Percentiles rank a stretch among this genome's conserved stretches.
These are phyloP conservation scores for Brachionus rubens DNA, from an alignment of 1,140 invertebrate genomes.

Conservation along the genomic window DNA sequence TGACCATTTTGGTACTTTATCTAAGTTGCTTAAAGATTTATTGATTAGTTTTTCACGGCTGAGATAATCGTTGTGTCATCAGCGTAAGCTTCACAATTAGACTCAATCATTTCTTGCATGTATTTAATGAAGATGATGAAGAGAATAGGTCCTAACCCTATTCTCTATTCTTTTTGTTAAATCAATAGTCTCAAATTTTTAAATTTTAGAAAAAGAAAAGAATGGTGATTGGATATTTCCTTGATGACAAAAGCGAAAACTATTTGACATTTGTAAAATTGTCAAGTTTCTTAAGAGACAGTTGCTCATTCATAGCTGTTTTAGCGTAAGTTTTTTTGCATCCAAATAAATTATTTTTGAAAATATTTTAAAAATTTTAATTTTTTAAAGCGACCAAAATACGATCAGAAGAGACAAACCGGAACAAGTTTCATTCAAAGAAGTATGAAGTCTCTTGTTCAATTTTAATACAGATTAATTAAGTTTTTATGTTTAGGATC, in stretches of 20 bases:
- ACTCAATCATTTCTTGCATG: too few species aligned
- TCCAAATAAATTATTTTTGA: neutral
- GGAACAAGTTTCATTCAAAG: constrained; percentile 14
- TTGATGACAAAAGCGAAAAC: constrained; percentile 72
- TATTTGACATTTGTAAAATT: constrained; percentile 57
- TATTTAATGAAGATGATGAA: too few species aligned
- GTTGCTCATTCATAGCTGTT: constrained; percentile 87
- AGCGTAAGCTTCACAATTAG: too few species aligned
- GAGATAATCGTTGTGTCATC: too few species aligned
- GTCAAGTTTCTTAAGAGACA: constrained; percentile 73
- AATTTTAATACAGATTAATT: too few species aligned
- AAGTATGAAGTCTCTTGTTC: too few species aligned
- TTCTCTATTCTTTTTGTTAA: too few species aligned
- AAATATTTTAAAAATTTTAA: neutral
- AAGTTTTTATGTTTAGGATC: too few species aligned
- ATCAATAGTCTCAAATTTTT: constrained; percentile 48
- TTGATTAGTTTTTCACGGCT: too few species aligned
- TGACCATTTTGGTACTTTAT: too few species aligned
- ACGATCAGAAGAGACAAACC: neutral
- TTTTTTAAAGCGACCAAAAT: neutral
- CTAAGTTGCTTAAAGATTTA: too few species aligned
- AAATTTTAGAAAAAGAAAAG: constrained; percentile 67
- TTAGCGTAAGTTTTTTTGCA: constrained; percentile 72
- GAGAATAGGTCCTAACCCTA: too few species aligned
- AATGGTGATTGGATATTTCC: constrained; percentile 89